These are phyloP conservation scores for Beaufortia kweichowensis DNA, from an alignment of 2,113 vertebrate species.

Conservation along the genomic window DNA sequence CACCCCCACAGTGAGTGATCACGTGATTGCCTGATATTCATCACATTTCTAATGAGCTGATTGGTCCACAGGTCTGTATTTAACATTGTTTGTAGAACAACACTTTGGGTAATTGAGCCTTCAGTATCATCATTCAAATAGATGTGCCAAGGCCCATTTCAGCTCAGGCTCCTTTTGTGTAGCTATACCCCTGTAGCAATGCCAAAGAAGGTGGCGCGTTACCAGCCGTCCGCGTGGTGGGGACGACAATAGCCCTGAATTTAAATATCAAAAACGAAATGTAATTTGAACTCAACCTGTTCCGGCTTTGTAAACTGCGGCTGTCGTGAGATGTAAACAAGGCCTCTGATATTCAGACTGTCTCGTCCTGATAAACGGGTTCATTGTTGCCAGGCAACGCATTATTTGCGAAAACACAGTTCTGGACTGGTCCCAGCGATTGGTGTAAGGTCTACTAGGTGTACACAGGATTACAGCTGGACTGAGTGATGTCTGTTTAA, in stretches of 20 bases:
- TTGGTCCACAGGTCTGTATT: constrained; percentile 23
- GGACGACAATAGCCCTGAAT: constrained; percentile 12
- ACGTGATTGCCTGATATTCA: constrained; percentile 25
- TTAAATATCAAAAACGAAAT: constrained; percentile 34
- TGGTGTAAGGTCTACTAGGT: constrained; percentile 22
- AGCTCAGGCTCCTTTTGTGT: constrained; percentile 11
- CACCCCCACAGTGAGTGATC: background rate
- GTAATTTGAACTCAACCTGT: constrained; percentile 13
- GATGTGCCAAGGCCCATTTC: background rate
- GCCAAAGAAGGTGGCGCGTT: constrained; percentile 8
- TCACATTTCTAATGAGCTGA: constrained; percentile 27
- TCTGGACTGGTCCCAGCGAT: constrained; percentile 19
- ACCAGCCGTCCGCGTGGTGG: background rate
- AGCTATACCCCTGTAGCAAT: constrained; percentile 6
- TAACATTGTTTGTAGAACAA: constrained; percentile 23
- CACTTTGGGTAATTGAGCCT: constrained; percentile 13
- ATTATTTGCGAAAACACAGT: constrained; percentile 53
- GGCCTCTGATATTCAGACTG: constrained; percentile 17
- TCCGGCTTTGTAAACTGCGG: constrained; percentile 9
- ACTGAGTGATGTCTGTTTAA: background rate
- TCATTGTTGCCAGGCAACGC: constrained; percentile 49
- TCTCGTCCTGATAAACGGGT: constrained; percentile 45
- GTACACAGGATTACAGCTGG: constrained; percentile 13
- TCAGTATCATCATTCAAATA: constrained; percentile 1
- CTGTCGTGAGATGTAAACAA: constrained; percentile 29